These are phyloP conservation scores for Onychomys torridus DNA, from an alignment of 2,797 vertebrate species.

Conservation along the genomic window DNA sequence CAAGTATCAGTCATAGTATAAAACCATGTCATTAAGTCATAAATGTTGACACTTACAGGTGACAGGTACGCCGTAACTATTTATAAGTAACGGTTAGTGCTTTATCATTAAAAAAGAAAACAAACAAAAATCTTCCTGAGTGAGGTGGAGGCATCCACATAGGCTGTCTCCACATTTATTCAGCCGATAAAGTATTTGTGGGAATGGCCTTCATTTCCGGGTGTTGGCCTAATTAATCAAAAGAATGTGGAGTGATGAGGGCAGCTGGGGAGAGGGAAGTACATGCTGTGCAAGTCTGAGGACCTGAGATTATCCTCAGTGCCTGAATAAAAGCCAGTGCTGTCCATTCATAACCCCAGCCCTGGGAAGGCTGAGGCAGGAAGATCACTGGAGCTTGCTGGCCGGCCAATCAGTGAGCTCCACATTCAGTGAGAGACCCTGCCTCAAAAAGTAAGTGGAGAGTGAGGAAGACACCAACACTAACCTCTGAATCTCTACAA, in stretches of 20 bases:
- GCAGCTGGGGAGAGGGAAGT: not conserved
- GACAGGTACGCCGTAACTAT: constrained; percentile 73
- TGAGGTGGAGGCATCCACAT: not conserved
- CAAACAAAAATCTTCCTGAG: constrained; percentile 21
- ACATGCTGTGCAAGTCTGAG: not conserved
- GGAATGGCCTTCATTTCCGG: not conserved
- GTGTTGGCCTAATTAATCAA: constrained; percentile 32
- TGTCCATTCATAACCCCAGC: not conserved
- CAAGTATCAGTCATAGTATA: not conserved
- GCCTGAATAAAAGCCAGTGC: not conserved
- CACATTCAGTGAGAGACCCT: not conserved
- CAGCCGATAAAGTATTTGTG: not conserved
- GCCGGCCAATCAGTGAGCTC: not conserved
- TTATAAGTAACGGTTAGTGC: constrained; percentile 64
- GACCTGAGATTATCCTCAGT: not conserved
- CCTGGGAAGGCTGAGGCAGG: not conserved
- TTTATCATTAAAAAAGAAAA: constrained; percentile 67
- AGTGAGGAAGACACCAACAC: not conserved
- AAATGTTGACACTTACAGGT: constrained; percentile 62
- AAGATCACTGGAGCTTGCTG: not conserved
- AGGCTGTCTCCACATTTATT: not conserved
- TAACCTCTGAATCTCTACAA: not conserved
- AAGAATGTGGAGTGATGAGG: not conserved
- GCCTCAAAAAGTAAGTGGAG: not conserved
- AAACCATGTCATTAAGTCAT: constrained; percentile 52